Conservation (phyloP, 2,888 invertebrate species). For the Aleiodes leptofemur region DNA sequence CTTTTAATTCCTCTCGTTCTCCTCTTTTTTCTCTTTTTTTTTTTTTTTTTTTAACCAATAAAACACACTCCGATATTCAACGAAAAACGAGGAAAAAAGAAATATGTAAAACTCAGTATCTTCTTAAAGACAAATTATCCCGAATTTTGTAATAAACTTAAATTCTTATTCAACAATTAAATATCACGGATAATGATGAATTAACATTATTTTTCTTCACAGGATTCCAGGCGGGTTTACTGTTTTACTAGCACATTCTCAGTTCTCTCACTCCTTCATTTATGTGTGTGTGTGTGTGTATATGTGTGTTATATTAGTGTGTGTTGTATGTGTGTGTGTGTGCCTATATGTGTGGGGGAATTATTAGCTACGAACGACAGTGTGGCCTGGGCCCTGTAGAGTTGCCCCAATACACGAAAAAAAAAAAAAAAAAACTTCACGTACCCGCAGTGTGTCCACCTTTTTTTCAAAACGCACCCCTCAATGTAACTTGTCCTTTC, state of each 20-base stretch:
- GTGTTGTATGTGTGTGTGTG: no score
- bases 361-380: conserved; percentile 30
- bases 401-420: conserved; percentile 22
- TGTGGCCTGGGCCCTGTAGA: conserved; percentile 37
- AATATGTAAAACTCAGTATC: no score
- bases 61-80: no score
- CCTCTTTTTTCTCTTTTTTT: conserved; percentile 38
- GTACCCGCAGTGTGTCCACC: conserved; percentile 34
- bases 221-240: conserved; percentile 27
- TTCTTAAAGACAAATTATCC: no score
- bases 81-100: no score
- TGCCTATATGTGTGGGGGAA: conserved; percentile 9
- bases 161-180: no score
- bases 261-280: background rate
- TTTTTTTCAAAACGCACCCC: conserved; percentile 1
- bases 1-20: conserved; percentile 66
- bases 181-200: background rate
- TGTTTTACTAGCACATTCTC: conserved; percentile 31
- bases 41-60: background rate
- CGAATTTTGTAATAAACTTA: no score
- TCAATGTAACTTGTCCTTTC: conserved; percentile 5
- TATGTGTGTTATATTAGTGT: no score
- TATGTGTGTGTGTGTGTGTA: no score
- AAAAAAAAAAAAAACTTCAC: background rate
- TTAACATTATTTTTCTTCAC: background rate